Base-by-base conservation (phyloP, 2,113 vertebrate species). In the Microtus montanus region DNA sequence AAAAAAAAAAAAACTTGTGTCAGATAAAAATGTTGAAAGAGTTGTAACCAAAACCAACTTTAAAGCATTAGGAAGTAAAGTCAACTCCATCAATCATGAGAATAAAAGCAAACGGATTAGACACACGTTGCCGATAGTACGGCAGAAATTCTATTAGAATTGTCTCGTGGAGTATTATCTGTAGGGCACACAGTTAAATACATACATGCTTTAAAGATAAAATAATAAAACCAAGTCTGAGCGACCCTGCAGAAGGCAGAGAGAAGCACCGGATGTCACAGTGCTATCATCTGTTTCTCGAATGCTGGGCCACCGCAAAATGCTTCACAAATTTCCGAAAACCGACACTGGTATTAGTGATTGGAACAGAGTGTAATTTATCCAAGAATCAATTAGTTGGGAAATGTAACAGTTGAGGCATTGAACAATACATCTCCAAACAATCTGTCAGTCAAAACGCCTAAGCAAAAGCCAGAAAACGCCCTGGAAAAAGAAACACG, bases 401-500 rank as follows among this genome's bases (percentile, higher is more conserved):
- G 85, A 94, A 35, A n/a, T 12, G 61, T 68, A 33, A 85, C 17
- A 84, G 77, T 19, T 61, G 63, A 88, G 82, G 71, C 90, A 20
- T 64, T 64, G 35, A 87, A 30, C 30, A 49, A 68, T 84, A 17
- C 6, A 9, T 88, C 68, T 91, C 47, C 44, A 89, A 85, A 79
- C 58, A 68, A 91, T 79, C 61, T 89, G 17, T 52, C 6, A 47
- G 95, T 88, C 28, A 90, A 95, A 90, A 83, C 78, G 14, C 86
- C 61, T 58, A 87, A 83, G 10, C 64, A 90, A 77, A 71, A 83
- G 66, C 92, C 70, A 49, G 35, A 75, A 41, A 22, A 26, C 7
- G 14, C 73, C 73, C 74, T 78, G 13, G 41, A 5, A 44, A 71
- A 64, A 44, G 80, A 95, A 73, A 82, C 33, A n/a, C 8, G 66